Percentiles rank a stretch among this genome's conserved stretches.
phyloP scores from a whole-genome alignment of 2,888 invertebrate genomes.

The Anticlea derivata region DNA sequence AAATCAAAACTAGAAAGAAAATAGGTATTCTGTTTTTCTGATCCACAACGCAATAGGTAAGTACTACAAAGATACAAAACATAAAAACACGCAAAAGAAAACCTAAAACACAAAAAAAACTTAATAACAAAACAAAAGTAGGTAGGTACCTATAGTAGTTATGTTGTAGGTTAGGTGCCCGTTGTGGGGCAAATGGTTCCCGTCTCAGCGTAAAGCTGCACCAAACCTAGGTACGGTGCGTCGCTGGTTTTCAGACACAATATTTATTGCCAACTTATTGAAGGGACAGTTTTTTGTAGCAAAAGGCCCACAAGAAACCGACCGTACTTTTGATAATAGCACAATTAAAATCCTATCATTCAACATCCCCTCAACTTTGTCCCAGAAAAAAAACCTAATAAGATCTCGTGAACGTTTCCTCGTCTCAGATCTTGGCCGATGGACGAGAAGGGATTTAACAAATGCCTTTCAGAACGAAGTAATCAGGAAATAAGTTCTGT shows the following conservation, averaged over 20 bases:
- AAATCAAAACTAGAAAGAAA: too few relatives aligned
- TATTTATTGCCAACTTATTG: background rate
- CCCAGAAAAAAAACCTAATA: slow-evolving; percentile 42
- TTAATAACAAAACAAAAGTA: too few relatives aligned
- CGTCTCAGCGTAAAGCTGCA: too few relatives aligned
- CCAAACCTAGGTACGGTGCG: too few relatives aligned
- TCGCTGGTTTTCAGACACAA: background rate
- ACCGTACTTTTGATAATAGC: background rate
- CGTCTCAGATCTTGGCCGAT: slow-evolving; percentile 39
- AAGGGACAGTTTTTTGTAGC: background rate
- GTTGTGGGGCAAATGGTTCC: too few relatives aligned
- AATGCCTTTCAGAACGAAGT: slow-evolving; percentile 40
- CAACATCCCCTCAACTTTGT: slow-evolving; percentile 26
- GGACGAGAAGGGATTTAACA: slow-evolving; percentile 40
- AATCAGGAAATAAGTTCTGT: slow-evolving; percentile 41
- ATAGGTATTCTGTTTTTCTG: too few relatives aligned
- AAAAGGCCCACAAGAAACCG: background rate
- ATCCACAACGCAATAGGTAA: too few relatives aligned
- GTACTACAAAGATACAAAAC: too few relatives aligned
- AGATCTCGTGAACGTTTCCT: slow-evolving; percentile 36
- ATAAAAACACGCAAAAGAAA: too few relatives aligned
- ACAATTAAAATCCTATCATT: slow-evolving; percentile 30
- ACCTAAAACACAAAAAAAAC: too few relatives aligned
- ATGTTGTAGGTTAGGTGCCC: too few relatives aligned
- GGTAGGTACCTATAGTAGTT: too few relatives aligned